Base-by-base conservation (phyloP, 2,888 invertebrate genomes). In the Hydrotaea diabolus region DNA sequence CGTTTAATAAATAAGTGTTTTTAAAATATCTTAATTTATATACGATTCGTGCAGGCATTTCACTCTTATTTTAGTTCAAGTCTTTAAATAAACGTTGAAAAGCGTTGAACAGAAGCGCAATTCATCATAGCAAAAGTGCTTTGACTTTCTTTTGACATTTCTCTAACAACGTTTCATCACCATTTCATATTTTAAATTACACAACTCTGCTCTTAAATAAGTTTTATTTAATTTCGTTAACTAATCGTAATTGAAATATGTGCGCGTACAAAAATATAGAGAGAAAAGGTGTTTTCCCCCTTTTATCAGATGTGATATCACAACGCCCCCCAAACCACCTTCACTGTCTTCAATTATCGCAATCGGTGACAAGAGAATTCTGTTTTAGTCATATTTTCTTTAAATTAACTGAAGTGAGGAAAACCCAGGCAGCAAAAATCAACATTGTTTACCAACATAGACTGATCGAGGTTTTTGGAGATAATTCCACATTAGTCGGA, bases 321-420 rank as follows among this genome's bases (percentile, higher is more conserved):
- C 59, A 57, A 39, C 15, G 13, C 17, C 59, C 3, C 31, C 31
- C 31, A 31, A 31, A 31, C 2, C 31, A 31, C 31, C 31, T 4
- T 4, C 31, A 73, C 26, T 2, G 9, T 39, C 7, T 69, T 17
- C 64, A 82, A 82, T 77, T 77, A 78, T 59, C 64, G 43, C 69
- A 75, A 23, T 53, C 23, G 13, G 17, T 46, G 75, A 39, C 71
- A 79, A 82, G 31, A 2, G 31, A 31, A 31, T 31, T 31, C 2
- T 2, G 7, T 7, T 31, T 31, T 7, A 31, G 31, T 31, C 31
- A 31, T 7, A 31, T 31, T 31, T 31, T 31, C 7, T 2, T 31
- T 31, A 78, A 81, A 75, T 21, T 43, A 62, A 26, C 55, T 66
- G 57, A 81, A 79, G 78, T 79, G 81, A 85, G 81, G 81, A 81